These are phyloP conservation scores for Camponotus pennsylvanicus DNA, from an alignment of 1,140 invertebrate genomes.

Conservation along the genomic window DNA sequence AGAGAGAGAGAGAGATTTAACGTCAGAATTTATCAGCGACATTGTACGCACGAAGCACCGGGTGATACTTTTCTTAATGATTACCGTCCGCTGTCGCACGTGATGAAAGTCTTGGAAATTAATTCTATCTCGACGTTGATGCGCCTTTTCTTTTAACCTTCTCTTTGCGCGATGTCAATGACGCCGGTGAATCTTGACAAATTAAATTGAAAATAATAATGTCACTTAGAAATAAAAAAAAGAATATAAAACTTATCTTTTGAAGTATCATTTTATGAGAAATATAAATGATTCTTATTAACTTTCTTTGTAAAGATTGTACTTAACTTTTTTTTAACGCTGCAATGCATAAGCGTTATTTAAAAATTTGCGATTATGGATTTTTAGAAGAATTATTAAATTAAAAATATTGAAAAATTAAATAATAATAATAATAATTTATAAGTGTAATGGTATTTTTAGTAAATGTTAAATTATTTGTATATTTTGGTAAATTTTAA, in stretches of 20 bases:
- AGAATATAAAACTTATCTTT: background rate
- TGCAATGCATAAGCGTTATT: background rate
- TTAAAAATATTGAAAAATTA: no score
- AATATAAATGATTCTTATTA: background rate
- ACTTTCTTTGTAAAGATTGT: background rate
- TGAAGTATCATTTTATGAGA: background rate
- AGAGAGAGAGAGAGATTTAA: background rate
- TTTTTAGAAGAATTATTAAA: background rate
- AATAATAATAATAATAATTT: no score
- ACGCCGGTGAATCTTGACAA: background rate
- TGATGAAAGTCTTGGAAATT: conserved; percentile 24
- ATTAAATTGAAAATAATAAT: conserved; percentile 6
- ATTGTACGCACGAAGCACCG: conserved; percentile 18
- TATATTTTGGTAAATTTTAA: no score
- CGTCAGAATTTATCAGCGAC: conserved; percentile 25
- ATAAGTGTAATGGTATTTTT: no score
- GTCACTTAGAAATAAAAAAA: conserved; percentile 14
- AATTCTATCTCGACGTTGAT: conserved; percentile 30
- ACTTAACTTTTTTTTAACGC: background rate
- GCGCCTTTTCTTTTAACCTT: background rate
- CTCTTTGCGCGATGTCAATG: background rate
- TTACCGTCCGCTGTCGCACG: background rate
- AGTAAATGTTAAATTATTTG: no score
- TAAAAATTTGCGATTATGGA: background rate
- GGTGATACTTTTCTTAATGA: conserved; percentile 41